Evolutionary conservation across 2,797 vertebrate species (phyloP).

Genomic region (Erethizon dorsatum): DNA sequence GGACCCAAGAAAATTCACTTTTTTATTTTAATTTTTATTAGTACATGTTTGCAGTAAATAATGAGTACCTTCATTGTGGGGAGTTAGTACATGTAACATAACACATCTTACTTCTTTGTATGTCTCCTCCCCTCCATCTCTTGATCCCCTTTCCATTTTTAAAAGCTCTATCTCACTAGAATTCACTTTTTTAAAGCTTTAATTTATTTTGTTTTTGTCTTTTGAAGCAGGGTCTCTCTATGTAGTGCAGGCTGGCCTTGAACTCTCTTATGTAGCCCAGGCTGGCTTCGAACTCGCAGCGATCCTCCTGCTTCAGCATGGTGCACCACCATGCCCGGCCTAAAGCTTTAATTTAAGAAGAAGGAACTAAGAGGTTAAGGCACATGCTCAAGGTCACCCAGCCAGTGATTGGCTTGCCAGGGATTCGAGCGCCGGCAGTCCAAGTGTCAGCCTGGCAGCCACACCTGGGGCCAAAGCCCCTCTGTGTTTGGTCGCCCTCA

Average conservation of each 20-base stretch:
- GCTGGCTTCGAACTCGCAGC: too few species aligned
- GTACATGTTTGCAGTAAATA: background rate
- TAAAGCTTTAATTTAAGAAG: background rate
- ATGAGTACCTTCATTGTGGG: background rate
- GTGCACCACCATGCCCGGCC: too few species aligned
- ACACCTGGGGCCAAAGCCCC: fast-evolving
- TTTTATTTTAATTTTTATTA: background rate
- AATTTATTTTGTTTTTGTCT: background rate
- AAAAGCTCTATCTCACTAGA: background rate
- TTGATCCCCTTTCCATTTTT: background rate
- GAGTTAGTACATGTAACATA: background rate
- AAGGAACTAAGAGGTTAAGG: background rate
- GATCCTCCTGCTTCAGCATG: too few species aligned
- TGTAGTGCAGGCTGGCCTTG: too few species aligned
- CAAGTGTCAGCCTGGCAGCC: background rate
- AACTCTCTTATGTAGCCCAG: too few species aligned
- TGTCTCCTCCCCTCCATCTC: background rate
- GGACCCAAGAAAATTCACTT: background rate
- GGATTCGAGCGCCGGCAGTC: background rate
- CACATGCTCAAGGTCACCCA: background rate
- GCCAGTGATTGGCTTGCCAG: background rate
- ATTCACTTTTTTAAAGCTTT: background rate
- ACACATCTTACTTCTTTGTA: background rate
- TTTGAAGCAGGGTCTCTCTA: too few species aligned
- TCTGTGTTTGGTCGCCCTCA: background rate